Evolutionary conservation across 2,113 vertebrate species (phyloP).

Genomic region (Mustela nigripes): DNA sequence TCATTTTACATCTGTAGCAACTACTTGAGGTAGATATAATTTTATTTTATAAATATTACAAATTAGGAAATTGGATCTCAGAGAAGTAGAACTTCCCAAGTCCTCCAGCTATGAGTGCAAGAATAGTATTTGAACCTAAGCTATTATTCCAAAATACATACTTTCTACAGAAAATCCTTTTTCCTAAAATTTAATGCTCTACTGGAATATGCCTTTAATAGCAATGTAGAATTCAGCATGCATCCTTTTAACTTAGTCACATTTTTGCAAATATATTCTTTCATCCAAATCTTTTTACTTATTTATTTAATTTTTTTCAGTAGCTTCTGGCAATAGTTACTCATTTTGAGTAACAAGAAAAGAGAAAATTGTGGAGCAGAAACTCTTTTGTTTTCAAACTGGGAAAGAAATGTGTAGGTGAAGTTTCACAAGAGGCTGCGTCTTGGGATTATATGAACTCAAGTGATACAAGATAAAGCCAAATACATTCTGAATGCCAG

Average conservation of each 20-base stretch:
- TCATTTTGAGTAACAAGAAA: not conserved
- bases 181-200: not conserved
- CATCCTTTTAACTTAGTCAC: conserved; percentile 21
- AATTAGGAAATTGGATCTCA: not conserved
- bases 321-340: not conserved
- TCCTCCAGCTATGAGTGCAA: not conserved
- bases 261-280: conserved; percentile 32
- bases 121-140: not conserved
- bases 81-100: not conserved
- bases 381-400: conserved; percentile 14
- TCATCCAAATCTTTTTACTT: not conserved
- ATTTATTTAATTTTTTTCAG: not conserved
- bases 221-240: not conserved
- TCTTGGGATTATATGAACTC: conserved; percentile 35
- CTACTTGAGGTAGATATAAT: not conserved
- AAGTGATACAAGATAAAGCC: not conserved
- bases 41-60: not conserved
- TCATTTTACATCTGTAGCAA: not conserved
- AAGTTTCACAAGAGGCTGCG: not conserved
- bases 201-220: conserved; percentile 10
- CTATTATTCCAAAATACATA: conserved; percentile 1
- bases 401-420: not conserved
- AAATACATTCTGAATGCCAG: not conserved
- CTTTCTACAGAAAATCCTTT: not conserved
- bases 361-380: not conserved